Conservation (phyloP, 2,888 invertebrate species). For the Saturnia pavonia region DNA sequence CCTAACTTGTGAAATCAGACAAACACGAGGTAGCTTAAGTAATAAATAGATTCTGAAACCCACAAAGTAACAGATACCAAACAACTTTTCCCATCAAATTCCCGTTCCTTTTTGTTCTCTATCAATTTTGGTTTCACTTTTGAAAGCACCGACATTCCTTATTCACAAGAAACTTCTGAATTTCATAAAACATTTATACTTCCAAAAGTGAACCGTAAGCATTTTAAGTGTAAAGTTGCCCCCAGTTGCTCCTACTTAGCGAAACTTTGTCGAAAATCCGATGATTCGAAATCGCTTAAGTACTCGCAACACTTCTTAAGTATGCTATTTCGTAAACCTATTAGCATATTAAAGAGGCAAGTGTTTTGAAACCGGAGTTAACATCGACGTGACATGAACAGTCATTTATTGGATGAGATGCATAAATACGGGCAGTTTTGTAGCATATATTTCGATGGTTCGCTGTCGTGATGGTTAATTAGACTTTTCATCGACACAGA, state of each 20-base stretch:
- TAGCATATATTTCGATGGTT: neutral
- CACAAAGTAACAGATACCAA: conserved; percentile 1
- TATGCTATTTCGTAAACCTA: conserved; percentile 50
- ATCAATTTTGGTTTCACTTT: conserved; percentile 11
- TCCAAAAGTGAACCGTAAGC: conserved; percentile 33
- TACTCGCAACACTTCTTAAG: conserved; percentile 39
- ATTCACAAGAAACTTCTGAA: conserved; percentile 20
- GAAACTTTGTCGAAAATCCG: conserved; percentile 43
- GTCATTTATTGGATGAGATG: neutral
- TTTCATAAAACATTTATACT: conserved; percentile 39
- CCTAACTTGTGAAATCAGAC: neutral
- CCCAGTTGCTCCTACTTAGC: conserved; percentile 26
- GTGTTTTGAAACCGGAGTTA: conserved; percentile 14
- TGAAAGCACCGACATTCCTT: neutral
- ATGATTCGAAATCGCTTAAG: conserved; percentile 49
- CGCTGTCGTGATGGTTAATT: too few relatives aligned
- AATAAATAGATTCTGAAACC: neutral
- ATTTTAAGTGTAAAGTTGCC: conserved; percentile 42
- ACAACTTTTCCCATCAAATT: conserved; percentile 4
- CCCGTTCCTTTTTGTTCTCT: conserved; percentile 5
- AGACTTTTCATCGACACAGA: too few relatives aligned
- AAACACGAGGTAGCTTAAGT: neutral
- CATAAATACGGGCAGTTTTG: neutral
- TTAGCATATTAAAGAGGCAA: conserved; percentile 46
- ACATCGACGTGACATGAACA: neutral